Evolutionary conservation across 2,888 invertebrate genomes (phyloP), one percentile per base, ranked within the genome.

Genomic region (Sphaerophoria taeniata): DNA sequence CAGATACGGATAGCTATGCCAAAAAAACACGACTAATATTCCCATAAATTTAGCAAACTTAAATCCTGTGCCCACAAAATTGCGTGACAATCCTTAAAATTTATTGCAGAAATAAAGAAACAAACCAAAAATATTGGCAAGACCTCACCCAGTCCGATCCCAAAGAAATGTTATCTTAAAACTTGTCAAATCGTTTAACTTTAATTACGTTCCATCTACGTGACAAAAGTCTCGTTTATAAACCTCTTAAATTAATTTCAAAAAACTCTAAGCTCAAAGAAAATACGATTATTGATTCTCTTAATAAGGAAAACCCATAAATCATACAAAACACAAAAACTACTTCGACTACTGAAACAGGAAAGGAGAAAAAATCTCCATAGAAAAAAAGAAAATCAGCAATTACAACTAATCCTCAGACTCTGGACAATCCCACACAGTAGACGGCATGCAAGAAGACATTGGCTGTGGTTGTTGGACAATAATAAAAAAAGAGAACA

Each of bases 361-460:
- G 61, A 9, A 43, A 74, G 55, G 11, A 61, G 11, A 39, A 58
- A 36, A 55, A 47, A 78, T 72, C 71, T 65, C 63, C 65, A 71
- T 78, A 65, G 12, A 43, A 3, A 71, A 73, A 79, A 58, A 61
- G 63, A 63, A 61, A 80, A 74, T 75, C 69, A 65, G 34, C 56
- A 69, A 70, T 80, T 61, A 69, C 69, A 74, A 70, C n/a, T 63
- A 80, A 80, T 79, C 55, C 69, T 61, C 4, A n/a, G 11, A 43
- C 55, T 69, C 45, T 1, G 31, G 11, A 43, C 12, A 31, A 43
- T 61, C 31, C 60, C 24, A 61, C 16, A 61, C 43, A 45, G 24
- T 24, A 24, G 24, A 24, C 24, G 24, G 2, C 53, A 53, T 31
- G 31, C 31, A 24, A 60, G 43, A 60, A 60, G 43, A 43, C 6